Evolutionary conservation across 1,140 invertebrate species (phyloP).

Genomic region (Hermatobates lingyangjiaoensis): DNA sequence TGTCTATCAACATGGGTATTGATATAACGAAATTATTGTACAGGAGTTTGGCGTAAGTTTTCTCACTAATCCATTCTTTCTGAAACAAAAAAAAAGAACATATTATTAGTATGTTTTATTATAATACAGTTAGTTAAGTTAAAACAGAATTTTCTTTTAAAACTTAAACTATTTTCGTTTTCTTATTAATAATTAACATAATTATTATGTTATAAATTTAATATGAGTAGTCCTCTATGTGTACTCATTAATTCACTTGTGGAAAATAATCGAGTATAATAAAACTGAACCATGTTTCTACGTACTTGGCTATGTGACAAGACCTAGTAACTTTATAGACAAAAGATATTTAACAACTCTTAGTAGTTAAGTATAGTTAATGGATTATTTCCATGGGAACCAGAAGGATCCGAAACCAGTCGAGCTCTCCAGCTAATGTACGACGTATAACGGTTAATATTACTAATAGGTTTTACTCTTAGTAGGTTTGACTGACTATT

Average conservation of each 20-base stretch:
- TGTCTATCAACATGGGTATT: conserved; percentile 57
- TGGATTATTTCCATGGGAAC: too few relatives aligned
- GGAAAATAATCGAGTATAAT: neutral
- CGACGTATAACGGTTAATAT: too few relatives aligned
- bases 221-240: neutral
- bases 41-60: conserved; percentile 43
- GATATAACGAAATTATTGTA: conserved; percentile 67
- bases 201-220: neutral
- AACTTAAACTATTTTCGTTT: neutral
- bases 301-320: too few relatives aligned
- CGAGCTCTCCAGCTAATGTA: too few relatives aligned
- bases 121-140: neutral
- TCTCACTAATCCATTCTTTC: conserved; percentile 39
- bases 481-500: too few relatives aligned
- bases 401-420: too few relatives aligned
- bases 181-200: neutral
- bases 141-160: neutral
- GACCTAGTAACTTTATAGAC: too few relatives aligned
- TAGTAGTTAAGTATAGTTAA: too few relatives aligned
- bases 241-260: neutral
- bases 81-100: conserved; percentile 20
- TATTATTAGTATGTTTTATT: neutral
- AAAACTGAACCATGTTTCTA: too few relatives aligned
- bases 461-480: too few relatives aligned
- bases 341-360: too few relatives aligned